These are phyloP conservation scores for Meliscaeva auricollis DNA, from an alignment of 2,888 invertebrate genomes.

Conservation along the genomic window DNA sequence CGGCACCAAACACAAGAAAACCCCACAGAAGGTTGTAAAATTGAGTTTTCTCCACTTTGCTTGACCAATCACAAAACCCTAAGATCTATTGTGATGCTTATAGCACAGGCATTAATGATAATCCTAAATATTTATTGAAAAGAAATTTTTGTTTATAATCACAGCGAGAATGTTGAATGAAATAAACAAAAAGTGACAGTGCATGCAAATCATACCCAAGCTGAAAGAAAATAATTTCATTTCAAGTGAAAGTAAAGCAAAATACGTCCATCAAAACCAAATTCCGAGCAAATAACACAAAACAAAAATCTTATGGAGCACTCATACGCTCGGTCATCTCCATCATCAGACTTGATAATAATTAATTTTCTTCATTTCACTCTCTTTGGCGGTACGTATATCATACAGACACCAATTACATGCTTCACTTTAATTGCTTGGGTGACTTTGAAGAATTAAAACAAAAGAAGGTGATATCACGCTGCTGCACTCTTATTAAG, in stretches of 20 bases:
- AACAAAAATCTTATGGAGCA: slow-evolving; percentile 30
- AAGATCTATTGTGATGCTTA: too few species aligned
- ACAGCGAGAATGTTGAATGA: too few species aligned
- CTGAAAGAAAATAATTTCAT: neutral
- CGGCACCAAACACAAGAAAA: too few species aligned
- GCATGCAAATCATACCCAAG: slow-evolving; percentile 34
- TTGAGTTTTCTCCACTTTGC: too few species aligned
- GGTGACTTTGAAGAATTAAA: slow-evolving; percentile 62
- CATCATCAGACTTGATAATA: slow-evolving; percentile 40
- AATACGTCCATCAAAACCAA: slow-evolving; percentile 38
- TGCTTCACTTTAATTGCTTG: slow-evolving; percentile 56
- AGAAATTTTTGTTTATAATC: too few species aligned
- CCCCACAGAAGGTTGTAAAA: too few species aligned
- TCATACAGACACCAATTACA: slow-evolving; percentile 49
- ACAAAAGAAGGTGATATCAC: slow-evolving; percentile 67
- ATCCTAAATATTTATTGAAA: too few species aligned
- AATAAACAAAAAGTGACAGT: neutral
- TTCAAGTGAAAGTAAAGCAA: slow-evolving; percentile 62
- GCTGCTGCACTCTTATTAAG: slow-evolving; percentile 30
- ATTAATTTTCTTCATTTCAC: slow-evolving; percentile 63
- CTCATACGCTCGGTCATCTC: slow-evolving; percentile 36
- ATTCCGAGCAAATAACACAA: slow-evolving; percentile 33
- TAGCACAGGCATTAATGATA: too few species aligned
- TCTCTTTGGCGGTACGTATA: slow-evolving; percentile 41
- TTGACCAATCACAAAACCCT: too few species aligned